Evolutionary conservation across 2,797 vertebrate species (phyloP).

Genomic region (Anomalospiza imberbis): DNA sequence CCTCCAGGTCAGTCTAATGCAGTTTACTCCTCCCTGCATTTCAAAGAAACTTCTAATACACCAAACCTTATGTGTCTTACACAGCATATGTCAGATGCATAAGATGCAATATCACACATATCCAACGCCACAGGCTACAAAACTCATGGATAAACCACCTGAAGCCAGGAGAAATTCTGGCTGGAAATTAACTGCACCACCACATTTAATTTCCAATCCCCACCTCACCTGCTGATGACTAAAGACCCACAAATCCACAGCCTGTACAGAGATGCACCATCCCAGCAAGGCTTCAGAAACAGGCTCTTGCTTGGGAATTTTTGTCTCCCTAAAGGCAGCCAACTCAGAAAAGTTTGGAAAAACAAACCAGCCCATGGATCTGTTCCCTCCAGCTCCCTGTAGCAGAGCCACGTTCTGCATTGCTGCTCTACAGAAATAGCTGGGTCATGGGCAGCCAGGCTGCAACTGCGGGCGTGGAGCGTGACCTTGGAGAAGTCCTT

Average conservation of each 20-base stretch:
- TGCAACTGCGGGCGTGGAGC: fast-evolving
- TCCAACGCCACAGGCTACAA: fast-evolving
- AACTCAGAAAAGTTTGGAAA: background rate
- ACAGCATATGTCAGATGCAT: fast-evolving
- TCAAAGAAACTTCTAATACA: background rate
- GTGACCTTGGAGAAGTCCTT: slow-evolving; percentile 20
- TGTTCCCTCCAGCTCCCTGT: background rate
- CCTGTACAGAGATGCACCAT: background rate
- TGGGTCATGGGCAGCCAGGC: background rate
- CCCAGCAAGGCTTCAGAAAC: background rate
- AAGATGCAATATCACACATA: fast-evolving
- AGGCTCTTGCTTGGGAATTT: background rate
- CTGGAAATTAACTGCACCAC: background rate
- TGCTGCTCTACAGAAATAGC: background rate
- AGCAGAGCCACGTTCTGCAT: background rate
- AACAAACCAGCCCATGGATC: background rate
- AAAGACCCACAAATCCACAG: background rate
- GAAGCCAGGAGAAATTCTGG: background rate
- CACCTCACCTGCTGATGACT: background rate
- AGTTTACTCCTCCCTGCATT: background rate
- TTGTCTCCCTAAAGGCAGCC: background rate
- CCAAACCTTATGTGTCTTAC: background rate
- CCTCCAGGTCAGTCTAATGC: background rate
- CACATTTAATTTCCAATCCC: background rate
- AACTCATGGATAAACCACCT: background rate